Evolutionary conservation across 2,797 vertebrate genomes (phyloP).

Genomic region (Acropternis orthonyx): DNA sequence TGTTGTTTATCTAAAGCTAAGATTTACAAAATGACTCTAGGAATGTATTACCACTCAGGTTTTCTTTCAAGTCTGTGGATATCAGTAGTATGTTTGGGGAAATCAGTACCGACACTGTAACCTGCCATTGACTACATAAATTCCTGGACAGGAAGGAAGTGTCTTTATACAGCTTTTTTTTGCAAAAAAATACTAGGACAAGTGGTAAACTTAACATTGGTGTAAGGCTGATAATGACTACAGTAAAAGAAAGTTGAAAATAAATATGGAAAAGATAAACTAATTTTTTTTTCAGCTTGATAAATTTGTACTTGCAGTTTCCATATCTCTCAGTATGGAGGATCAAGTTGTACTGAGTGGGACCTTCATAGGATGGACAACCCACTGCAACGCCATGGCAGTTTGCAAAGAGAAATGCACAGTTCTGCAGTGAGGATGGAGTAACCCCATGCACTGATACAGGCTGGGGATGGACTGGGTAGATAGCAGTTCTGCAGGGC

Average conservation of each 20-base stretch:
- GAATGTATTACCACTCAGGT: not conserved
- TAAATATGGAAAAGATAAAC: not conserved
- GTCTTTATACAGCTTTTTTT: not conserved
- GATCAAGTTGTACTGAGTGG: rapidly evolving
- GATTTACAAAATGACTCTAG: not conserved
- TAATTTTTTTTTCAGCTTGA: not conserved
- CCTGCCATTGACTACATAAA: not conserved
- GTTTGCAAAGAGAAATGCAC: not conserved
- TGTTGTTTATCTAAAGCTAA: not conserved
- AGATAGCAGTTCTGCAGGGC: not conserved
- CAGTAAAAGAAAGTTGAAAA: not conserved
- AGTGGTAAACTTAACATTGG: not conserved
- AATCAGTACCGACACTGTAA: not conserved
- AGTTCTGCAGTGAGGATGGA: not conserved
- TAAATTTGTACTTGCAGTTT: not conserved
- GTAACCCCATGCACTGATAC: not conserved
- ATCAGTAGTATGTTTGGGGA: not conserved
- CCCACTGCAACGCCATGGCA: rapidly evolving
- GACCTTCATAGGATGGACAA: not conserved
- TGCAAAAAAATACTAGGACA: not conserved
- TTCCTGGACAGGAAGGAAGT: not conserved
- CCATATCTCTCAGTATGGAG: not conserved
- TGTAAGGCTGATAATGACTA: not conserved
- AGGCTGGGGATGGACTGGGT: not conserved
- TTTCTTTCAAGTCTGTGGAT: not conserved